Evolutionary conservation across 1,140 invertebrate species (phyloP), one percentile per base, ranked within the genome.

Genomic region (Drosophila novamexicana): DNA sequence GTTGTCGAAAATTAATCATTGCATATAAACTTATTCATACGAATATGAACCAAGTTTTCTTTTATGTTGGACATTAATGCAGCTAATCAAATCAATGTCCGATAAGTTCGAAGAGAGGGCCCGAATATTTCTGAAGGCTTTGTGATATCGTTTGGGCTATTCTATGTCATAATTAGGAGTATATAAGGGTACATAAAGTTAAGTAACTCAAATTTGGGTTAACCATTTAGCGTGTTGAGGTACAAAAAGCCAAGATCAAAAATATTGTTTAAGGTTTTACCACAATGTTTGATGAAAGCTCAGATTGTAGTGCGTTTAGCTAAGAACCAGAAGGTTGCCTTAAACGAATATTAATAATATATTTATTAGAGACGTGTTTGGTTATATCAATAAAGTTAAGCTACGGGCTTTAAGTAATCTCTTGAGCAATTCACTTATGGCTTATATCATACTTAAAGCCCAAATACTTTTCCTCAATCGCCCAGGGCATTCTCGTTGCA

Each of bases 71-170:
- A 68, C 77, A 72, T 89, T 80, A 70, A 75, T 68, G 54, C 68
- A 47, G 74, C 72, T 89, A 88, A 88, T 86, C 76, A 76, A 86
- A 88, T 86, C 66, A 79, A 71, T 72, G 70, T 58, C 40, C 68
- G 75, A 81, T 81, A 75, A 79, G 63, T 71, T 50, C 70, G 64
- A 72, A 69, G 65, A 47, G 49, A 22, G 42, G 32, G 39, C 45
- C 34, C 52, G 16, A 32, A 54, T 32, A 53, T 69, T 69, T 75
- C 79, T 70, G 64, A 65, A 47, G 49, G 10, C 29, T 34, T 61
- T 63, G 57, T 63, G 63, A 52, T 77, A 77, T 74, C 59, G 62
- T 68, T 37, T 53, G 12, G 57, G 44, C 42, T 54, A 67, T 77
- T 81, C 78, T 72, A 85, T 75, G 62, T 64, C 81, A 81, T 66